Conservation (phyloP, 37 sponge, comb jelly and placozoan species). For the Diacarnus erythraeanus region DNA sequence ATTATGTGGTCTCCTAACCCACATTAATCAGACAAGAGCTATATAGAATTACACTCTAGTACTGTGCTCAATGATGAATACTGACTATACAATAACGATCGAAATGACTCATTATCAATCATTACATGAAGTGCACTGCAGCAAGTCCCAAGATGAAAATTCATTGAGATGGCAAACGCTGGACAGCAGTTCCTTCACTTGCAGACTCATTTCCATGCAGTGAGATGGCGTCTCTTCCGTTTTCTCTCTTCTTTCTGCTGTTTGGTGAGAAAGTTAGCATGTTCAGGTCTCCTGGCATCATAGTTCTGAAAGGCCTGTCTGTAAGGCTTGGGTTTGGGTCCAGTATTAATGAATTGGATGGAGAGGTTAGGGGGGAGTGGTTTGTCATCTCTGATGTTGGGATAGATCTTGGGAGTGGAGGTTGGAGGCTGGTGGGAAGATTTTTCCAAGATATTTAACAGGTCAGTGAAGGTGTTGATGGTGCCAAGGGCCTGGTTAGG, state of each 20-base stretch:
- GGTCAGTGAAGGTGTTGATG: conserved; percentile 31
- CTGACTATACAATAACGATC: too few relatives aligned
- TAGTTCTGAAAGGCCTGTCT: conserved; percentile 65
- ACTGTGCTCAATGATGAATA: too few relatives aligned
- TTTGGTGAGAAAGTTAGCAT: conserved; percentile 53
- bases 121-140: too few relatives aligned
- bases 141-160: too few relatives aligned
- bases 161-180: too few relatives aligned
- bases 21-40: too few relatives aligned
- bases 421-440: neutral
- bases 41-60: too few relatives aligned
- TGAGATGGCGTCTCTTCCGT: conserved; percentile 12
- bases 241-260: conserved; percentile 22
- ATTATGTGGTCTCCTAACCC: too few relatives aligned
- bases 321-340: neutral
- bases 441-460: conserved; percentile 26
- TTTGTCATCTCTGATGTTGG: neutral
- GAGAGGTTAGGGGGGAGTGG: conserved; percentile 60
- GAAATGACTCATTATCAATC: too few relatives aligned
- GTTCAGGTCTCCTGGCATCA: conserved; percentile 18
- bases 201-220: neutral
- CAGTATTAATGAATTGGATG: conserved; percentile 3
- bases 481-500: conserved; percentile 29
- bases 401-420: conserved; percentile 10
- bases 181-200: too few relatives aligned